phyloP scores from a whole-genome alignment of 2,888 invertebrate genomes.

The Sisyra terminalis region DNA sequence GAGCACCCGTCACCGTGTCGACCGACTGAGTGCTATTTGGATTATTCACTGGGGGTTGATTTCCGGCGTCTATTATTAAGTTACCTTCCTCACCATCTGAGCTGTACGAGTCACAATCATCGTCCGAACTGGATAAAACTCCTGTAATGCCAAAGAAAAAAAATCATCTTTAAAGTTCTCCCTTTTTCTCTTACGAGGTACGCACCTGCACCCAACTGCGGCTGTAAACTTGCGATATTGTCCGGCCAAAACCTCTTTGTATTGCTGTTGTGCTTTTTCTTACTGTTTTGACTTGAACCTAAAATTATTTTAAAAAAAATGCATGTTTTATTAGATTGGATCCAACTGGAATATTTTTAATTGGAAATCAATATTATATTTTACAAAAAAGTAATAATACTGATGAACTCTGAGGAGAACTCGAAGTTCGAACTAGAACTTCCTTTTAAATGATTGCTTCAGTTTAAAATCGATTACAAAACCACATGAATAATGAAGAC shows the following conservation, averaged over 20 bases:
- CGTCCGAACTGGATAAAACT: slow-evolving; percentile 42
- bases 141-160: slow-evolving; percentile 25
- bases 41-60: slow-evolving; percentile 18
- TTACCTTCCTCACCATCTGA: slow-evolving; percentile 36
- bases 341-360: no score
- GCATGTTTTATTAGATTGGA: not conserved
- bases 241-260: slow-evolving; percentile 62
- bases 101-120: slow-evolving; percentile 39
- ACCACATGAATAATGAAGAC: no score
- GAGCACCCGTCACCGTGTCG: slow-evolving; percentile 3
- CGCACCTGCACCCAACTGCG: slow-evolving; percentile 35
- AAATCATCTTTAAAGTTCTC: no score
- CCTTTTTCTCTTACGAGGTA: no score
- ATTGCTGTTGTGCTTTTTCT: slow-evolving; percentile 39
- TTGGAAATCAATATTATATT: no score
- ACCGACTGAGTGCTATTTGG: slow-evolving; percentile 16
- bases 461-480: no score
- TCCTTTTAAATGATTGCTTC: no score
- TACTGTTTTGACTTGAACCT: slow-evolving; percentile 15
- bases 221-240: slow-evolving; percentile 41
- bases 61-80: slow-evolving; percentile 30
- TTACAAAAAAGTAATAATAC: no score
- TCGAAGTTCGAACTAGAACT: no score
- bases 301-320: not conserved
- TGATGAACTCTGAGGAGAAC: no score